Conservation (phyloP, 2,113 vertebrate genomes). For the Probosciger aterrimus region DNA sequence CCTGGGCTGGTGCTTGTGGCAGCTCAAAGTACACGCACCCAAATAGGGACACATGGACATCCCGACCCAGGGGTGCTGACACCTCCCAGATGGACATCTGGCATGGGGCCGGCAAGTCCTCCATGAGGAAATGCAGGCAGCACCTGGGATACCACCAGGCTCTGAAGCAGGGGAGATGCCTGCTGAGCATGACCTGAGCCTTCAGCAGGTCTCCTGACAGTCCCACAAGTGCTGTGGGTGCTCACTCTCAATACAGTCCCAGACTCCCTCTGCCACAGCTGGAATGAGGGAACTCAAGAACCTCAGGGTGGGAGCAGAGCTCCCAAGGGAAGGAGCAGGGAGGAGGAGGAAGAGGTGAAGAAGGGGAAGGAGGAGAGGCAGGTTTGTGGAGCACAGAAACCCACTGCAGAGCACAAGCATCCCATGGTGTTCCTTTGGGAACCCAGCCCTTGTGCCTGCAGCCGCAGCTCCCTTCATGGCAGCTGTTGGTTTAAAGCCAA, state of each 20-base stretch:
- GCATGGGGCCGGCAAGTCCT: neutral
- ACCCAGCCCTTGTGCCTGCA: neutral
- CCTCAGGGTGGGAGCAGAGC: neutral
- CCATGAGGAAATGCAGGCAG: neutral
- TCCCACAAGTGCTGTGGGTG: neutral
- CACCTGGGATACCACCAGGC: neutral
- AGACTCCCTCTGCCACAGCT: neutral
- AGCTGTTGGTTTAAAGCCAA: neutral
- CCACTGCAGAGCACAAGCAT: neutral
- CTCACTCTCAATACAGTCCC: neutral
- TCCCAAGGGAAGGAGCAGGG: neutral
- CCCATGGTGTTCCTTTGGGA: neutral
- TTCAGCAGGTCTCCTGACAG: neutral
- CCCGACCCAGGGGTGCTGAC: accelerated
- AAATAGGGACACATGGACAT: accelerated
- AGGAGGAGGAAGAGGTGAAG: neutral
- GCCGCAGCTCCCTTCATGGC: neutral
- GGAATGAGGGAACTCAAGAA: neutral
- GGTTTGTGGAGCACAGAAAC: neutral
- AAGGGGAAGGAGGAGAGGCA: neutral
- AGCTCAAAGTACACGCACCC: accelerated
- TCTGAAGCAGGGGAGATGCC: neutral
- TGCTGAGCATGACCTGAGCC: neutral
- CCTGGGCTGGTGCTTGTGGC: neutral
- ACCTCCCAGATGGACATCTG: neutral